Conservation (phyloP, 2,888 invertebrate species). For the Euspilapteryx auroguttella region DNA sequence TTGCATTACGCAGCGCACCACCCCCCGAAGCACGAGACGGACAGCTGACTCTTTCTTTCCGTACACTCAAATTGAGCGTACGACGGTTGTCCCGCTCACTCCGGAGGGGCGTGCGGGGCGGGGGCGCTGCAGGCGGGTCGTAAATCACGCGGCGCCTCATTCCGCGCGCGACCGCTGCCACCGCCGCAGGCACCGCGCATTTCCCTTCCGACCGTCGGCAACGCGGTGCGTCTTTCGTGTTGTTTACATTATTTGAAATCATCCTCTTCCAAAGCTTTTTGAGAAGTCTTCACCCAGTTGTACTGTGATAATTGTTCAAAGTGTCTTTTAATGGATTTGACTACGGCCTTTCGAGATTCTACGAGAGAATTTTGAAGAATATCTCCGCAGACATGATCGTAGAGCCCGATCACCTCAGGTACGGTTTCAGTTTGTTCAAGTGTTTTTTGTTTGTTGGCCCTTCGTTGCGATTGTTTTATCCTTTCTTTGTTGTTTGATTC, state of each 20-base stretch:
- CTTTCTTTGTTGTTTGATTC: too few relatives aligned
- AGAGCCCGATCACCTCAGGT: slow-evolving; percentile 58
- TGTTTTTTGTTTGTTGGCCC: slow-evolving; percentile 1
- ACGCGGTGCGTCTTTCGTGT: slow-evolving; percentile 54
- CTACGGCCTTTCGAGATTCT: slow-evolving; percentile 20
- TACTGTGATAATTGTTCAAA: slow-evolving; percentile 28
- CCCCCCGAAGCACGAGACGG: slow-evolving; percentile 40
- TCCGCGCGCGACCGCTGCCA: slow-evolving; percentile 59
- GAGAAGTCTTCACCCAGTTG: slow-evolving; percentile 35
- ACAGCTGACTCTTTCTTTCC: slow-evolving; percentile 31
- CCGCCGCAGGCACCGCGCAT: slow-evolving; percentile 55
- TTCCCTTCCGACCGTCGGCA: slow-evolving; percentile 48
- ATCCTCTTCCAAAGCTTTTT: slow-evolving; percentile 18
- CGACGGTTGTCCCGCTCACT: slow-evolving; percentile 25
- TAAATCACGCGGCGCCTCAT: slow-evolving; percentile 61
- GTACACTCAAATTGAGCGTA: slow-evolving; percentile 10
- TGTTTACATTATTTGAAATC: slow-evolving; percentile 32
- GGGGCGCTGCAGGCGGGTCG: slow-evolving; percentile 61
- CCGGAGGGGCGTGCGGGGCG: slow-evolving; percentile 42
- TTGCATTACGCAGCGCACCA: slow-evolving; percentile 59
- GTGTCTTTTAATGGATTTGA: slow-evolving; percentile 48
- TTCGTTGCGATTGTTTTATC: slow-evolving; percentile 4
- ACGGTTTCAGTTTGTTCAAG: slow-evolving; percentile 16
- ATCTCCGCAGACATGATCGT: slow-evolving; percentile 56
- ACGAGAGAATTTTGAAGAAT: slow-evolving; percentile 37